Conservation (phyloP, 2,888 invertebrate species). For the Oxyscelio sp. region DNA sequence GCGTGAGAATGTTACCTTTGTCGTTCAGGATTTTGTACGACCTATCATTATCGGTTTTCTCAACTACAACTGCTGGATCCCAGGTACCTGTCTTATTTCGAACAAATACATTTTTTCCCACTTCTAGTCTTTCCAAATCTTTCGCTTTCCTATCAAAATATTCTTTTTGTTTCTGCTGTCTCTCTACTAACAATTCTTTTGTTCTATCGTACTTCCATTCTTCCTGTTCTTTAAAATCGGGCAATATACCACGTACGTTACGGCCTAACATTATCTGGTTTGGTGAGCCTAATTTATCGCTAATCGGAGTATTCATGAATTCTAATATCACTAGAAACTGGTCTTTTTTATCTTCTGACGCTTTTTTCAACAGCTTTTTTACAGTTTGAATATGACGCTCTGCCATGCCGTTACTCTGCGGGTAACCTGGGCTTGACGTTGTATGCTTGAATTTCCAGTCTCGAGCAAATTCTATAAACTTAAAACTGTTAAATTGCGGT, state of each 20-base stretch:
- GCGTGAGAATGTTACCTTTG: constrained; percentile 30
- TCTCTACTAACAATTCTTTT: constrained; percentile 2
- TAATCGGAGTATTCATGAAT: constrained; percentile 66
- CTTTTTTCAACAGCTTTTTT: constrained; percentile 62
- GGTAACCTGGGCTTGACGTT: constrained; percentile 57
- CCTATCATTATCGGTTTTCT: constrained; percentile 35
- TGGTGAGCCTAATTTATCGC: constrained; percentile 29
- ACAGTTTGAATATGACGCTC: constrained; percentile 69
- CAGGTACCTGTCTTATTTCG: constrained; percentile 54
- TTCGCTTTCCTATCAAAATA: constrained; percentile 39
- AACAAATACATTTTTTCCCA: constrained; percentile 38
- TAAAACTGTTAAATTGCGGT: constrained; percentile 55
- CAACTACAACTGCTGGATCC: constrained; percentile 34
- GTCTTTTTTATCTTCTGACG: constrained; percentile 65
- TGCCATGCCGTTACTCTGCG: constrained; percentile 66
- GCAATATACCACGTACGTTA: constrained; percentile 48
- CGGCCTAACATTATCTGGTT: constrained; percentile 38
- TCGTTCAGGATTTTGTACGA: constrained; percentile 39
- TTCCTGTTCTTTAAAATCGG: no score
- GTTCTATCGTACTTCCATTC: no score
- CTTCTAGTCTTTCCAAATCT: constrained; percentile 23
- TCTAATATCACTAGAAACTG: constrained; percentile 67
- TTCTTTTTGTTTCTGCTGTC: constrained; percentile 44
- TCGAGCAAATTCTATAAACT: constrained; percentile 58
- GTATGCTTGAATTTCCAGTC: constrained; percentile 62